Percentiles rank a stretch among this genome's conserved stretches.
These are phyloP conservation scores for Alsophila aescularia DNA, from an alignment of 2,888 invertebrate species.

Conservation along the genomic window DNA sequence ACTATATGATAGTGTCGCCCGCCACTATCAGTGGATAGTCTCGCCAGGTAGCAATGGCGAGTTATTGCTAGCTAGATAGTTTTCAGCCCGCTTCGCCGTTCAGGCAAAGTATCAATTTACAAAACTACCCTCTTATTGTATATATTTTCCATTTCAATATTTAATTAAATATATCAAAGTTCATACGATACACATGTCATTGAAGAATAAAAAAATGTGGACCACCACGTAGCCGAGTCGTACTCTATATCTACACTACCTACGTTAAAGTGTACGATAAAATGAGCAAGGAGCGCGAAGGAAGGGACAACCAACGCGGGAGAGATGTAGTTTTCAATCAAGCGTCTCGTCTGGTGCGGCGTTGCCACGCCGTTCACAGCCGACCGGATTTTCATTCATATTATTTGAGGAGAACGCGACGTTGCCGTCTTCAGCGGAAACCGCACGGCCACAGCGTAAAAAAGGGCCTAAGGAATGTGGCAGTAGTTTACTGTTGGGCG, in stretches of 20 bases:
- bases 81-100: background rate
- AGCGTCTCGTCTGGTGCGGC: slow-evolving; percentile 78
- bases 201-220: slow-evolving; percentile 33
- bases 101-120: background rate
- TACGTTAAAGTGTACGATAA: slow-evolving; percentile 35
- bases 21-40: too few relatives aligned
- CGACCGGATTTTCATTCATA: slow-evolving; percentile 84
- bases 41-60: slow-evolving; percentile 21
- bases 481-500: slow-evolving; percentile 78
- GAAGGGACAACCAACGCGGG: slow-evolving; percentile 65
- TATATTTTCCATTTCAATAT: too few relatives aligned
- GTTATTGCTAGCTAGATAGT: slow-evolving; percentile 34
- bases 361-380: slow-evolving; percentile 77
- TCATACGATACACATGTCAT: background rate
- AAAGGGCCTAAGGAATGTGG: slow-evolving; percentile 82
- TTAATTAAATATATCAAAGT: too few relatives aligned
- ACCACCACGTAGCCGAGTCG: slow-evolving; percentile 47
- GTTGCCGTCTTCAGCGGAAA: slow-evolving; percentile 84
- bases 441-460: slow-evolving; percentile 82
- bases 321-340: slow-evolving; percentile 82
- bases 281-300: slow-evolving; percentile 50
- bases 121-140: slow-evolving; percentile 1
- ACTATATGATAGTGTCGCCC: background rate
- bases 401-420: slow-evolving; percentile 78
- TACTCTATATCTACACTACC: slow-evolving; percentile 30